Evolutionary conservation across 2,113 vertebrate species (phyloP).

Genomic region (Entomyzon cyanotis): DNA sequence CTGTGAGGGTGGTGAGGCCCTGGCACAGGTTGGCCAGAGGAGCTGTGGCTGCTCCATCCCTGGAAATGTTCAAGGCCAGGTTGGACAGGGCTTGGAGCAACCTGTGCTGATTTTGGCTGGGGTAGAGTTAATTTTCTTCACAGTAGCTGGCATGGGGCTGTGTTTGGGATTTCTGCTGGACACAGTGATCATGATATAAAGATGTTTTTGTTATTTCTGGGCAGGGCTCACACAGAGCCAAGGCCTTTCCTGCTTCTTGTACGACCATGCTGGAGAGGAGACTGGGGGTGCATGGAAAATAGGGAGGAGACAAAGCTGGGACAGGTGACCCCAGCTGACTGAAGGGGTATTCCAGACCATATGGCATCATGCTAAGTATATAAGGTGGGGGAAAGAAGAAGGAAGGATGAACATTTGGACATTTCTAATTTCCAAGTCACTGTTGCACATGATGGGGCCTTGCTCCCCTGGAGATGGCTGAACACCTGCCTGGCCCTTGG

Average conservation of each 20-base stretch:
- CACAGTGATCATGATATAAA: not conserved
- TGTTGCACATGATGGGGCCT: fast-evolving
- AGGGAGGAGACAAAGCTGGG: not conserved
- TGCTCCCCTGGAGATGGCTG: too few species aligned
- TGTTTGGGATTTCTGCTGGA: not conserved
- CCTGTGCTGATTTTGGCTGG: not conserved
- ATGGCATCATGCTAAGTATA: not conserved
- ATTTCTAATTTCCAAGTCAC: too few species aligned
- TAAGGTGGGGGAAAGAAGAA: not conserved
- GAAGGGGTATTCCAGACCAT: not conserved
- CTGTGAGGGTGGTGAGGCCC: not conserved
- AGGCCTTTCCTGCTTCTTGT: not conserved
- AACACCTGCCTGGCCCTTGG: not conserved
- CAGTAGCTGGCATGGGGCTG: not conserved
- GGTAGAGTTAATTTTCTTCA: not conserved
- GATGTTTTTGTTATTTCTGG: not conserved
- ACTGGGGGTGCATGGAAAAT: not conserved
- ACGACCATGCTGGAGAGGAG: not conserved
- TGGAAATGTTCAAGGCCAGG: not conserved
- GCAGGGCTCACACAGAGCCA: not conserved
- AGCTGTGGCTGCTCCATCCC: not conserved
- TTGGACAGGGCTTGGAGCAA: not conserved
- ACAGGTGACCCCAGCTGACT: not conserved
- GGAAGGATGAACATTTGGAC: not conserved
- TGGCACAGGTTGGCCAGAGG: not conserved